Evolutionary conservation across 2,888 invertebrate species (phyloP), one percentile per base, ranked within the genome.

Genomic region (Coelopa pilipes): DNA sequence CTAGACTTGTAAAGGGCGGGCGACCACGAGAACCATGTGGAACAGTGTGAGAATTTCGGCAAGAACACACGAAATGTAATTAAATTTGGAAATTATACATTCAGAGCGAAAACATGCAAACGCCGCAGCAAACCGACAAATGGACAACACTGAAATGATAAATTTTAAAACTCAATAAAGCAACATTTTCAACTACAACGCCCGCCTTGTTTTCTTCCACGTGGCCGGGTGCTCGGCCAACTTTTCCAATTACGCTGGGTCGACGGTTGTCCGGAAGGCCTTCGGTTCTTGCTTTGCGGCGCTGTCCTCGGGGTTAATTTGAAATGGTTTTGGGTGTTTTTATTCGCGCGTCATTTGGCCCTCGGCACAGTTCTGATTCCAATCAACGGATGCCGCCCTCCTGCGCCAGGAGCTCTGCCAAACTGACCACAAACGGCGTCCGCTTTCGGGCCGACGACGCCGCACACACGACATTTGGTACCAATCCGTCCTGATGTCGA

Each of bases 161-260:
- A 15, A 59, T 70, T 70, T 71, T 24, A 71, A 66, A 66, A 63
- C 55, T 71, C 71, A 71, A 71, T 71, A 71, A 71, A 65, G 63
- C 63, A 71, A 71, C 71, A 71, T 71, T 71, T 71, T 71, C 71
- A 71, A 71, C 71, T 65, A 71, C 19, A 71, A 63, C 24, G 19
- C 15, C 45, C 63, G 46, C 55, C 65, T 65, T 55, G 60, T 60
- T 60, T 21, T 57, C 46, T 47, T 59, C 19, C 10, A 12, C 34
- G 34, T 7, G 34, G 34, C 7, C 34, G 34, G 34, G 34, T 34
- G 34, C 7, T 34, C 7, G 34, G 34, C 34, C 34, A 34, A 34
- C 34, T 34, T 34, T 34, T 34, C 34, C 7, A 34, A 34, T 34
- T 34, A 34, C 34, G 34, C 7, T 21, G 21, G 5, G 12, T 59